Percentiles rank a stretch among this genome's conserved stretches.
phyloP scores from a whole-genome alignment of 2,113 vertebrate genomes.

The Sisor rabdophorus region DNA sequence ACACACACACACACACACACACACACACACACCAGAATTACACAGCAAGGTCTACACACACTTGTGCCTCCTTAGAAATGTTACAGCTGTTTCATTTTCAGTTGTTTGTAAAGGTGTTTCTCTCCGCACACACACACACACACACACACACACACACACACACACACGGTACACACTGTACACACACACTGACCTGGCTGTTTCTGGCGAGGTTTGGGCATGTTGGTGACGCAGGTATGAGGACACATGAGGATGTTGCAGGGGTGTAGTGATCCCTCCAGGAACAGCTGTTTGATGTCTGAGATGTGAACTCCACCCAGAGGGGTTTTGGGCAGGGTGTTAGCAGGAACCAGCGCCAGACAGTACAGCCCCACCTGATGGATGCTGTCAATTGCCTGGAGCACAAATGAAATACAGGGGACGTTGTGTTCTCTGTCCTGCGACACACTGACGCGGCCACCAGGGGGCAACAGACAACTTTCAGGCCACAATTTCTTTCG shows the following conservation, averaged over 20 bases:
- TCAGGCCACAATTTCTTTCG: no score
- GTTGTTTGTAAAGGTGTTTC: not conserved
- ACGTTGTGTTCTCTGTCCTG: not conserved
- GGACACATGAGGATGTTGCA: conserved; percentile 99
- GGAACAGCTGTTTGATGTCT: conserved; percentile 92
- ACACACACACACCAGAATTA: no score
- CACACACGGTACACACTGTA: no score
- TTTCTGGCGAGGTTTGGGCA: conserved; percentile 95
- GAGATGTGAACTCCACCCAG: conserved; percentile 95
- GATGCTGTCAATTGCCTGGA: conserved; percentile 95
- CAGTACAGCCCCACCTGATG: conserved; percentile 97
- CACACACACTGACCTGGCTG: conserved; percentile 78
- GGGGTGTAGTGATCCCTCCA: conserved; percentile 91
- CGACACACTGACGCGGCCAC: no score
- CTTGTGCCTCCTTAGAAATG: no score
- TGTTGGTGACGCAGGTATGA: conserved; percentile 94
- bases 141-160: not conserved
- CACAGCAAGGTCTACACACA: no score
- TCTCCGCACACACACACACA: not conserved
- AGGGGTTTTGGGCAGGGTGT: conserved; percentile 94
- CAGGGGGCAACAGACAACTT: no score
- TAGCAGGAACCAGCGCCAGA: conserved; percentile 92
- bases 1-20: not conserved
- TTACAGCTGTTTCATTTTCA: no score
- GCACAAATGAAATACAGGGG: not conserved